A percentile compares a stretch with the other conserved stretches of the same genome.
These are phyloP conservation scores for Rostratula benghalensis DNA, from an alignment of 2,113 vertebrate species.

Conservation along the genomic window DNA sequence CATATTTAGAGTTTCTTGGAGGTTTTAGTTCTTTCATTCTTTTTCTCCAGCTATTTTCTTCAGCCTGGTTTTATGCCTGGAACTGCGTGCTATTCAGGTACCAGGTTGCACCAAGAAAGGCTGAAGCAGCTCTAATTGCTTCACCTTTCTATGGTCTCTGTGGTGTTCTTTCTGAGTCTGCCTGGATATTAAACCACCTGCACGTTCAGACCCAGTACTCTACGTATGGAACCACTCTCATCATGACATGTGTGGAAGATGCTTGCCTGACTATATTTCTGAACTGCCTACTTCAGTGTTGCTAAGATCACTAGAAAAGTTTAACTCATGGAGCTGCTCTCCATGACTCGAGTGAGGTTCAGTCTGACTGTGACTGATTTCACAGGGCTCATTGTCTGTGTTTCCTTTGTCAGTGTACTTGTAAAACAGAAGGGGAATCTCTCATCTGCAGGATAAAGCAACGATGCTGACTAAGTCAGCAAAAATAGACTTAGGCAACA, in stretches of 20 bases:
- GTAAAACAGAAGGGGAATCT: neutral
- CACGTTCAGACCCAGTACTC: neutral
- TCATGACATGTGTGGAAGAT: neutral
- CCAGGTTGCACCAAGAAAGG: neutral
- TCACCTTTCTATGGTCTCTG: neutral
- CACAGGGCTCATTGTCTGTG: neutral
- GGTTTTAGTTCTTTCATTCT: neutral
- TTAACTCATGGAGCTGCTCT: neutral
- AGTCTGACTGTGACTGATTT: neutral
- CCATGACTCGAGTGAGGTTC: neutral
- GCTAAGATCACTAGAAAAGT: neutral
- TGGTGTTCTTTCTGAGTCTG: neutral
- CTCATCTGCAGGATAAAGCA: neutral
- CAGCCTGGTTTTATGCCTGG: neutral
- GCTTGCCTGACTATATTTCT: neutral
- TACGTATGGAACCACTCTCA: neutral
- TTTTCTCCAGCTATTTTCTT: neutral
- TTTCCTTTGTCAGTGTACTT: neutral
- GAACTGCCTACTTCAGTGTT: neutral
- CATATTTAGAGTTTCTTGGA: neutral
- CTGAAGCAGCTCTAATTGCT: neutral
- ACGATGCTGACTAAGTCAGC: neutral
- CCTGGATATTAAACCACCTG: neutral
- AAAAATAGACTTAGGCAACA: neutral
- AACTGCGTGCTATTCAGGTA: neutral